These are phyloP conservation scores for Pandemis cinnamomeana DNA, from an alignment of 2,888 invertebrate species.

Conservation along the genomic window DNA sequence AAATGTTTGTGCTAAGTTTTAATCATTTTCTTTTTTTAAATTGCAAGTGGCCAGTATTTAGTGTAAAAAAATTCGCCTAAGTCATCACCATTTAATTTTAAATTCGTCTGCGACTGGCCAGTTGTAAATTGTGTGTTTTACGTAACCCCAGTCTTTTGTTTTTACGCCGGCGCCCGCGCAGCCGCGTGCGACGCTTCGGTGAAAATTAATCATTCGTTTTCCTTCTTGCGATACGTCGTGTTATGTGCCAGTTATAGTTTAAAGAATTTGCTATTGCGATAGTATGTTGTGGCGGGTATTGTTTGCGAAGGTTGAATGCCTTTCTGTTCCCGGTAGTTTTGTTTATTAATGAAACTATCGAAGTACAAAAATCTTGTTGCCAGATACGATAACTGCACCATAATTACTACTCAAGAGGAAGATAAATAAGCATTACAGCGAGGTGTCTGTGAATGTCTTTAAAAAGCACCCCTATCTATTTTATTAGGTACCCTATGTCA, in stretches of 20 bases:
- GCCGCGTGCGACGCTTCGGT: conserved; percentile 56
- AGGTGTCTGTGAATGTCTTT: no score
- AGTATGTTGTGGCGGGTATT: background rate
- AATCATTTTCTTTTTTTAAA: background rate
- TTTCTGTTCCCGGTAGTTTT: background rate
- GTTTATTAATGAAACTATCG: background rate
- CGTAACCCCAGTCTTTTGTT: conserved; percentile 59
- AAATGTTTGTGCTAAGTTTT: no score
- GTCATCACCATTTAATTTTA: conserved; percentile 37
- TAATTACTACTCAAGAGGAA: no score
- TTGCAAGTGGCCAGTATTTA: background rate
- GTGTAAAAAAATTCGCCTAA: background rate
- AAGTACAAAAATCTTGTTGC: background rate
- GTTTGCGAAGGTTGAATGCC: background rate
- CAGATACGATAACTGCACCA: no score
- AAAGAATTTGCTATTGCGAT: conserved; percentile 11
- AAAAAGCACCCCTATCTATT: no score
- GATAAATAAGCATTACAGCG: no score
- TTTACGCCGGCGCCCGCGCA: conserved; percentile 51
- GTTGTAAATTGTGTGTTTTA: conserved; percentile 56
- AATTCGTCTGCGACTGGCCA: conserved; percentile 52
- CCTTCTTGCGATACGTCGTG: conserved; percentile 50
- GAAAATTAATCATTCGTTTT: conserved; percentile 63
- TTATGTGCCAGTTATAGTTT: conserved; percentile 28
- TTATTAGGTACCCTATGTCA: no score